Conservation (phyloP, 2,797 vertebrate species). For the Australoheros facetus region DNA sequence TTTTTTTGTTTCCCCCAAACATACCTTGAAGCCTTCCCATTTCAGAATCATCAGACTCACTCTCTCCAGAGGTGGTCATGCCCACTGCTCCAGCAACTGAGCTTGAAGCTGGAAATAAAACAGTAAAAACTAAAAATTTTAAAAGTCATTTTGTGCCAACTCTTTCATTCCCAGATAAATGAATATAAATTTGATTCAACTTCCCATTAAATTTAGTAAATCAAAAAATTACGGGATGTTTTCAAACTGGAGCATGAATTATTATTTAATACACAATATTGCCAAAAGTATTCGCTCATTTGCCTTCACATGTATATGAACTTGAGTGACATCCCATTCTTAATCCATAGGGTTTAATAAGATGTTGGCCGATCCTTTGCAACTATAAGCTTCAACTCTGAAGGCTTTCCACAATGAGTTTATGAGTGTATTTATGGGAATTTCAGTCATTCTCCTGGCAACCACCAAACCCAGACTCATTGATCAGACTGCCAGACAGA, state of each 20-base stretch:
- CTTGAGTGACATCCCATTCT: too few species aligned
- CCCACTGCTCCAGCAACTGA: slow-evolving; percentile 98
- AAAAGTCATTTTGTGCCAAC: neutral
- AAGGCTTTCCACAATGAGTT: too few species aligned
- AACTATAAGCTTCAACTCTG: too few species aligned
- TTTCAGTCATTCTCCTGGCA: too few species aligned
- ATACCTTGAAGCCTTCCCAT: slow-evolving; percentile 99
- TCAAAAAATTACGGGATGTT: neutral
- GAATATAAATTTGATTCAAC: neutral
- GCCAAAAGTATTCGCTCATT: too few species aligned
- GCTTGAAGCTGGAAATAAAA: slow-evolving; percentile 88
- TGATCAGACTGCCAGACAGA: too few species aligned
- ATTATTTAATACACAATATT: neutral
- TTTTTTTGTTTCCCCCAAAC: neutral
- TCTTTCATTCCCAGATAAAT: neutral
- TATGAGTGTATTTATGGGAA: too few species aligned
- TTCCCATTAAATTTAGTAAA: neutral
- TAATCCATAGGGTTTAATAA: too few species aligned
- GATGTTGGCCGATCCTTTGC: too few species aligned
- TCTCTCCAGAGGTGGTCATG: slow-evolving; percentile 99
- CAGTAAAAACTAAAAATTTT: neutral
- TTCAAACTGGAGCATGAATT: neutral
- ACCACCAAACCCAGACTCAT: too few species aligned
- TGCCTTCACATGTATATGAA: too few species aligned
- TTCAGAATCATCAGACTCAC: slow-evolving; percentile 99